Conservation (phyloP, 2,113 vertebrate genomes). For the Cyanistes caeruleus region DNA sequence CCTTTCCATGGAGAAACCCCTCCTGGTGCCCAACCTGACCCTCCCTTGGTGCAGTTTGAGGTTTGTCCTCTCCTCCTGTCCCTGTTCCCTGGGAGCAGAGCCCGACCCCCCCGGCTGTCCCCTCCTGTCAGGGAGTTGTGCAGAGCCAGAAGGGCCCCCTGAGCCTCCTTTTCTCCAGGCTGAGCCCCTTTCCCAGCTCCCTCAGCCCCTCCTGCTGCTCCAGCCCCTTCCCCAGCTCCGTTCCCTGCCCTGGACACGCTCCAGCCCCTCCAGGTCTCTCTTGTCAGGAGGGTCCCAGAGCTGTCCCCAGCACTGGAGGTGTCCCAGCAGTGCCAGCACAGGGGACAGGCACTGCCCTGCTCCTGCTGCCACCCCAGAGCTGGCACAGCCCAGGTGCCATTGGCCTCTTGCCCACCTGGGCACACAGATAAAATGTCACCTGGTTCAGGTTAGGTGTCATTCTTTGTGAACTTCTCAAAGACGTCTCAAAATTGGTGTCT, state of each 20-base stretch:
- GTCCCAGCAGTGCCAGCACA: neutral
- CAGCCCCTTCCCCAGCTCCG: neutral
- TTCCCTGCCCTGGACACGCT: neutral
- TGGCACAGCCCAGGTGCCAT: neutral
- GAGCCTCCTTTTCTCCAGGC: neutral
- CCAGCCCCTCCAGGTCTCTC: neutral
- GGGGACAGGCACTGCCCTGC: neutral
- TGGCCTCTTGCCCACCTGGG: neutral
- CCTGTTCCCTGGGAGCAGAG: neutral
- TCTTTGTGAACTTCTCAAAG: neutral
- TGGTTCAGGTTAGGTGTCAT: neutral
- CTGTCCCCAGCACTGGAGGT: neutral
- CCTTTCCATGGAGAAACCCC: neutral
- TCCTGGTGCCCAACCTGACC: neutral
- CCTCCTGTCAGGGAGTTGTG: neutral
- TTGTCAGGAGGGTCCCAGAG: neutral
- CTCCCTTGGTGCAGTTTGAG: accelerated
- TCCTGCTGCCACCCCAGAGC: neutral
- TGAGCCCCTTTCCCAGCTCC: neutral
- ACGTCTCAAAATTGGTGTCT: neutral
- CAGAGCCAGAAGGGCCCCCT: neutral
- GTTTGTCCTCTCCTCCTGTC: accelerated
- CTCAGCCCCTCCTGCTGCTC: neutral
- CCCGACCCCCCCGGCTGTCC: accelerated
- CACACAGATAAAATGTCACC: neutral